Conservation (phyloP, 2,113 vertebrate species). For the Catharus minimus region DNA sequence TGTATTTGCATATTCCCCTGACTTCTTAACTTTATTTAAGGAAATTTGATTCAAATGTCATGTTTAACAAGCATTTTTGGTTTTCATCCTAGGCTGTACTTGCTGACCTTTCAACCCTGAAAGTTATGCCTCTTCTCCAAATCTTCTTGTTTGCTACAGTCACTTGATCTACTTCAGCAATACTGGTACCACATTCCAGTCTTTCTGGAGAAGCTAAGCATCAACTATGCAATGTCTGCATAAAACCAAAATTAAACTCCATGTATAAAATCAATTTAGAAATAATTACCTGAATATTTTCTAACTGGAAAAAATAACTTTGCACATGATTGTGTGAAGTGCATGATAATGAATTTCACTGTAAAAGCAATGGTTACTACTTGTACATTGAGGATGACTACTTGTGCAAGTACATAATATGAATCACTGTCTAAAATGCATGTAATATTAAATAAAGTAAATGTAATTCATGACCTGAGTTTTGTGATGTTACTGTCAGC, state of each 20-base stretch:
- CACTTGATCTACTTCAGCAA: conserved; percentile 76
- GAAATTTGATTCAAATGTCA: conserved; percentile 26
- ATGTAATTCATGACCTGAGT: conserved; percentile 19
- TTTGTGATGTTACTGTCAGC: not conserved
- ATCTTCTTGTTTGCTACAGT: conserved; percentile 93
- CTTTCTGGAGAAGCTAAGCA: conserved; percentile 62
- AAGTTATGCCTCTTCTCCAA: conserved; percentile 98
- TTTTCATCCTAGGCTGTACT: conserved; percentile 89
- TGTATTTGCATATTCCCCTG: not conserved
- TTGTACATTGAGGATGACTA: not conserved
- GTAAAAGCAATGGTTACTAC: conserved; percentile 2
- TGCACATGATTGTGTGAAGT: conserved; percentile 46
- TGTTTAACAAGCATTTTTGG: conserved; percentile 39
- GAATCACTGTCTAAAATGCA: conserved; percentile 53
- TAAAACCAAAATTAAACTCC: conserved; percentile 71
- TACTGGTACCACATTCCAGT: conserved; percentile 18
- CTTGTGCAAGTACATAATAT: not conserved
- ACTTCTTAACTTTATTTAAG: conserved; percentile 19
- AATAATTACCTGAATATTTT: conserved; percentile 62
- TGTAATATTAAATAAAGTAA: conserved; percentile 45
- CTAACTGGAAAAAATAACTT: conserved; percentile 34
- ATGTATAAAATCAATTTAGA: conserved; percentile 54
- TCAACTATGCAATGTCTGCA: conserved; percentile 78
- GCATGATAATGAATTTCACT: conserved; percentile 59
- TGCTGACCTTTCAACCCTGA: conserved; percentile 96